A percentile compares a stretch with the other conserved stretches of the same genome.
Evolutionary conservation across 2,797 vertebrate species (phyloP).

Genomic region (Lateolabrax maculatus): DNA sequence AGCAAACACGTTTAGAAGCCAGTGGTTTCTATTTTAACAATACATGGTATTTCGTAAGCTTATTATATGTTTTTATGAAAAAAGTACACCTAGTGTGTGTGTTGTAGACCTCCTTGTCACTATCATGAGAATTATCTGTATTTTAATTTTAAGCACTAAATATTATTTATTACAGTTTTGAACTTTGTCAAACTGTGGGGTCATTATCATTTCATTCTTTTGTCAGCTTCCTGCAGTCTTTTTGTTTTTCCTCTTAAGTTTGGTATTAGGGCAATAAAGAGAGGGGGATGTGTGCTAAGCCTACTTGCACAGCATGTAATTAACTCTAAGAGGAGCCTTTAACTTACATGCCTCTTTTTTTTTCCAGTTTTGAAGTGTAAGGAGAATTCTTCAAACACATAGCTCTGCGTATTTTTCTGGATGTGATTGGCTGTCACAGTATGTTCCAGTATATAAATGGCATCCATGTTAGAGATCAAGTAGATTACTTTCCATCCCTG

Average conservation of each 20-base stretch:
- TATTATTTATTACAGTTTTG: background rate
- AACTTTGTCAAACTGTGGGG: background rate
- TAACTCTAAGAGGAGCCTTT: slow-evolving; percentile 78
- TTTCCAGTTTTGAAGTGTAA: slow-evolving; percentile 72
- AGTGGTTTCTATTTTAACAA: background rate
- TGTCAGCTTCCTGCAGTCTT: slow-evolving; percentile 30
- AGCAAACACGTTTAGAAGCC: background rate
- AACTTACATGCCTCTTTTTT: slow-evolving; percentile 52
- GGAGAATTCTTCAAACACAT: slow-evolving; percentile 72
- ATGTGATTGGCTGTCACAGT: slow-evolving; percentile 80
- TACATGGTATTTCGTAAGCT: background rate
- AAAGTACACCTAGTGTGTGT: background rate
- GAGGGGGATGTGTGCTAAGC: slow-evolving; percentile 64
- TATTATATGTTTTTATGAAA: background rate
- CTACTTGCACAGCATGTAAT: slow-evolving; percentile 77
- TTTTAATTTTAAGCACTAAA: background rate
- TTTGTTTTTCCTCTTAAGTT: slow-evolving; percentile 16
- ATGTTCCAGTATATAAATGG: slow-evolving; percentile 76
- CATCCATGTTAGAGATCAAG: slow-evolving; percentile 44
- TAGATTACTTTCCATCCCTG: slow-evolving; percentile 46
- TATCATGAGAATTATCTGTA: background rate
- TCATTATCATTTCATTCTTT: slow-evolving; percentile 38
- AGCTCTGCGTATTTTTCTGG: slow-evolving; percentile 54
- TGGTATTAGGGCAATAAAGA: slow-evolving; percentile 65
- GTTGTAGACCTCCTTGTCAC: background rate